Evolutionary conservation across 2,797 vertebrate genomes (phyloP).

Genomic region (Enteromius paludinosus): DNA sequence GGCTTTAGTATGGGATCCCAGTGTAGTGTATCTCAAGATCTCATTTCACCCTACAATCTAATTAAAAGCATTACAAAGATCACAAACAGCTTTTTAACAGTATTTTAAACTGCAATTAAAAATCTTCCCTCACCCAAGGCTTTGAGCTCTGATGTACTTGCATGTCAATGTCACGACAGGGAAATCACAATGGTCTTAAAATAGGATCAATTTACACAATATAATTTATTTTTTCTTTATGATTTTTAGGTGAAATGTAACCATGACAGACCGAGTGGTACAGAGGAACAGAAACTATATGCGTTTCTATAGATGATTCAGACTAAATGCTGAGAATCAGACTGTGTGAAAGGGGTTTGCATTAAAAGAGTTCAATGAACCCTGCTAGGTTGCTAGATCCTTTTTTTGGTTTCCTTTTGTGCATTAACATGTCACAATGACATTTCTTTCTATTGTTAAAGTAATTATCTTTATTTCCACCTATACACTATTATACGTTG

Average conservation of each 20-base stretch:
- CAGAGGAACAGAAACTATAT: slow-evolving; percentile 35
- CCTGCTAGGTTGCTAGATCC: slow-evolving; percentile 19
- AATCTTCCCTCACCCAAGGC: not conserved
- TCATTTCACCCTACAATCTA: not conserved
- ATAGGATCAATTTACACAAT: not conserved
- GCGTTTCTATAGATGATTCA: slow-evolving; percentile 47
- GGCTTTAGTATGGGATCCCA: not conserved
- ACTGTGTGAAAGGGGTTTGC: slow-evolving; percentile 22
- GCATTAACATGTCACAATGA: slow-evolving; percentile 3
- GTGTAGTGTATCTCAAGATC: not conserved
- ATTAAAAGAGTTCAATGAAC: slow-evolving; percentile 19
- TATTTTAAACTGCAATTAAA: not conserved
- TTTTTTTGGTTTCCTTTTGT: slow-evolving; percentile 27
- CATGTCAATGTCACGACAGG: not conserved
- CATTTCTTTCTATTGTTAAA: not conserved
- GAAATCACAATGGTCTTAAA: not conserved
- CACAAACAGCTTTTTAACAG: not conserved
- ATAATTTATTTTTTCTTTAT: not conserved
- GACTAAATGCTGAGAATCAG: slow-evolving; percentile 25
- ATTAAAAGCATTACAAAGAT: not conserved
- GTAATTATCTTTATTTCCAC: not conserved
- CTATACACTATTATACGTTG: too few relatives aligned
- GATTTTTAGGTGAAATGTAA: not conserved
- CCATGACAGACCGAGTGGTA: not conserved
- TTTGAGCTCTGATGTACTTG: not conserved